Base-by-base conservation (phyloP, 2,888 invertebrate species). In the Pheosia gnoma region DNA sequence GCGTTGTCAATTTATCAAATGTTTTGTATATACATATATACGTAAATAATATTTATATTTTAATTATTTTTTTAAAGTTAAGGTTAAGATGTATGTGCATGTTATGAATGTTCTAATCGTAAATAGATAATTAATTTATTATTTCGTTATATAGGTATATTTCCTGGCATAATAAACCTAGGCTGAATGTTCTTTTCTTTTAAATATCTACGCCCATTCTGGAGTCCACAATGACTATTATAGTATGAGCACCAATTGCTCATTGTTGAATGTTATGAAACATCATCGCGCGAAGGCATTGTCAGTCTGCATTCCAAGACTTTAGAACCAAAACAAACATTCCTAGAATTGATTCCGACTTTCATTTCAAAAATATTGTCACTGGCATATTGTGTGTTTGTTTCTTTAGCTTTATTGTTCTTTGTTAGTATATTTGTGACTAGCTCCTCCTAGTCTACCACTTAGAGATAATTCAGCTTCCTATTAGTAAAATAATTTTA, bases 201-300 rank as follows among this genome's bases (percentile, higher is more conserved):
- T 9, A 47, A n/a, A 47, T 10, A 5, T 11, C 47, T 5, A 11
- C 47, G n/a, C 47, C 47, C 47, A 47, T 47, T 47, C 47, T 47
- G n/a, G 10, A 3, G 10, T 47, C n/a, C n/a, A 47, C 47, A 47
- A n/a, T 47, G n/a, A n/a, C 47, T 47, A 47, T 51, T 25, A 55
- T 53, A 55, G 39, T 37, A n/a, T 13, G 5, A 39, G 36, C 55
- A 43, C 45, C 51, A 59, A 56, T 66, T 51, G 53, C 38, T 37
- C 62, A 60, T 60, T 71, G 67, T 74, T 69, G 59, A 71, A 69
- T 69, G 55, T 66, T 68, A 59, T 60, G 58, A 59, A 65, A 47
- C 58, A 51, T 39, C 55, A 58, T 25, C 51, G 56, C 41, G 41
- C 51, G 51, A 51, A 60, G 51, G 54, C 38, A 61, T 61, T 61